Evolutionary conservation across 2,797 vertebrate genomes (phyloP).

Genomic region (Dendrocincla tyrannina): DNA sequence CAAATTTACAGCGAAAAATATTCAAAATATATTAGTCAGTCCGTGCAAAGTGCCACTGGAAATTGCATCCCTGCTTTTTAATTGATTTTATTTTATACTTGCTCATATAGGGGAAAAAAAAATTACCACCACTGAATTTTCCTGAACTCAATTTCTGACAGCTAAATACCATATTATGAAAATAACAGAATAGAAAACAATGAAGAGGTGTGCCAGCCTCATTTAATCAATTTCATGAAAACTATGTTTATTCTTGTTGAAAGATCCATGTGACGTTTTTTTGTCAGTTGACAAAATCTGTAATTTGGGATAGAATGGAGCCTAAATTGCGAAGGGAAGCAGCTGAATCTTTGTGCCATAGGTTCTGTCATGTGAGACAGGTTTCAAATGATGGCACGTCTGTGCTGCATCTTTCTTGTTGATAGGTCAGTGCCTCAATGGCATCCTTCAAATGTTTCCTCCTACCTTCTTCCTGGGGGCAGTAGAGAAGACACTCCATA

Average conservation of each 20-base stretch:
- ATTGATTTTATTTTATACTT: slow-evolving; percentile 32
- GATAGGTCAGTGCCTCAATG: fast-evolving
- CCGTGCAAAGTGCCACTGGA: not conserved
- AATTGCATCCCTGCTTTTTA: slow-evolving; percentile 7
- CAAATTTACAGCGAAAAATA: slow-evolving; percentile 17
- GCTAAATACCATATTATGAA: not conserved
- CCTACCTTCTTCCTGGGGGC: not conserved
- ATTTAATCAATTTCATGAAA: slow-evolving; percentile 12
- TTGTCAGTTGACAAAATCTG: not conserved
- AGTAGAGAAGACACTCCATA: not conserved
- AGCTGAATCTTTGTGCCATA: not conserved
- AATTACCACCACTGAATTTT: not conserved
- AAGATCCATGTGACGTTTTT: not conserved
- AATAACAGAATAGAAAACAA: not conserved
- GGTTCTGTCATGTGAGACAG: not conserved
- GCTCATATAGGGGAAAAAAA: not conserved
- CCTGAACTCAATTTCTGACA: not conserved
- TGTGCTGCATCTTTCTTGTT: not conserved
- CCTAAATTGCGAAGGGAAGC: not conserved
- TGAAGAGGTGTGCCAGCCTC: not conserved
- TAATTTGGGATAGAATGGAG: not conserved
- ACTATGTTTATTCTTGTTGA: not conserved
- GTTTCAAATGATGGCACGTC: not conserved
- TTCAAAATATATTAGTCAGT: slow-evolving; percentile 29
- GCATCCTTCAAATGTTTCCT: not conserved